Conservation (phyloP, 2,113 vertebrate genomes). For the Clinocottus analis region DNA sequence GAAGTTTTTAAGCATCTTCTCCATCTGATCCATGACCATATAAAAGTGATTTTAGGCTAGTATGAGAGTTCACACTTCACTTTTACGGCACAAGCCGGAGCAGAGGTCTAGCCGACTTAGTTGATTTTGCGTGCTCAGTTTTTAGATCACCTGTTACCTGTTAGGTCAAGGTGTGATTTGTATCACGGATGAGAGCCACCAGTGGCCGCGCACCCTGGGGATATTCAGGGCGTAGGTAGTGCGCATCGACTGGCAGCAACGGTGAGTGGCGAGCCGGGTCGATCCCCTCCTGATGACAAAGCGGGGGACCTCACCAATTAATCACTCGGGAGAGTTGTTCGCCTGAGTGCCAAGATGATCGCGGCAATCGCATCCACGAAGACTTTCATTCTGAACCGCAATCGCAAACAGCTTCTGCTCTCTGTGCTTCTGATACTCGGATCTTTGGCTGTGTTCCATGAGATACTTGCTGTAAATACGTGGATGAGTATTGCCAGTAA, state of each 20-base stretch:
- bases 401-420: slow-evolving; percentile 62
- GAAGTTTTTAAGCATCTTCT: accelerated
- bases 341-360: slow-evolving; percentile 60
- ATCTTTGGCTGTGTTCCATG: slow-evolving; percentile 71
- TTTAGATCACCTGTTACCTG: background rate
- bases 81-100: no score
- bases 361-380: slow-evolving; percentile 53
- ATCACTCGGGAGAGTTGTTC: background rate
- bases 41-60: slow-evolving; percentile 2
- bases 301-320: slow-evolving; percentile 19
- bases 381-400: slow-evolving; percentile 77
- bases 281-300: slow-evolving; percentile 24
- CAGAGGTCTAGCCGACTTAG: no score
- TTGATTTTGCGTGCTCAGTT: no score
- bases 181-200: slow-evolving; percentile 47
- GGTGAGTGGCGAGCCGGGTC: no score
- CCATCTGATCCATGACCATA: background rate
- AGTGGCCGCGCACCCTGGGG: slow-evolving; percentile 5
- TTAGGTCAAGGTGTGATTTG: slow-evolving; percentile 8
- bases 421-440: slow-evolving; percentile 56
- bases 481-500: slow-evolving; percentile 61
- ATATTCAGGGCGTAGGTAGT: slow-evolving; percentile 35
- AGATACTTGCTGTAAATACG: slow-evolving; percentile 55
- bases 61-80: slow-evolving; percentile 3
- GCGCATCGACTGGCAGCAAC: slow-evolving; percentile 25